A percentile compares a stretch with the other conserved stretches of the same genome.
These are phyloP conservation scores for Opisthocomus hoazin DNA, from an alignment of 2,113 vertebrate species.

Conservation along the genomic window DNA sequence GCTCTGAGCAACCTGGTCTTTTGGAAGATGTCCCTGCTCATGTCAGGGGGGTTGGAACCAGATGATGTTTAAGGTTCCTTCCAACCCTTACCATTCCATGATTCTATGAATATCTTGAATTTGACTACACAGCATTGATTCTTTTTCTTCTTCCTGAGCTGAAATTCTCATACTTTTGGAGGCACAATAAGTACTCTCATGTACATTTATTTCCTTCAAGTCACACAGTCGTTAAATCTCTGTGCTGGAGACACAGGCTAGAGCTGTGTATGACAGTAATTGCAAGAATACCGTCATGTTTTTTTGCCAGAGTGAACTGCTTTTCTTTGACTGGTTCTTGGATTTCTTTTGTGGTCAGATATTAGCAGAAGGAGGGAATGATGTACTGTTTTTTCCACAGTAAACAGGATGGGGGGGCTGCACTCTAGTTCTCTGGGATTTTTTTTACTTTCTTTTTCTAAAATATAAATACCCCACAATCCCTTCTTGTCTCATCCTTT, in stretches of 20 bases:
- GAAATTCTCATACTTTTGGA: background rate
- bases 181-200: background rate
- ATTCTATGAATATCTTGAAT: too few relatives aligned
- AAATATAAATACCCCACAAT: background rate
- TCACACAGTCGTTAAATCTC: background rate
- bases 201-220: background rate
- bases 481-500: background rate
- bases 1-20: too few relatives aligned
- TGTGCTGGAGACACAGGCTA: background rate
- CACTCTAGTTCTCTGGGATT: background rate
- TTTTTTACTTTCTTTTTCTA: background rate
- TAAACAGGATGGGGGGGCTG: background rate
- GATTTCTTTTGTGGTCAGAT: constrained; percentile 13
- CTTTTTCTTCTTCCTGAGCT: background rate
- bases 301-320: background rate
- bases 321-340: constrained; percentile 5
- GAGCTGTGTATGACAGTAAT: background rate
- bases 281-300: background rate
- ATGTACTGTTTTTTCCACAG: background rate
- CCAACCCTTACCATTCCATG: too few relatives aligned
- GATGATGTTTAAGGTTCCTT: too few relatives aligned
- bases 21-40: too few relatives aligned
- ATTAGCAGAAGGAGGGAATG: background rate
- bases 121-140: background rate
- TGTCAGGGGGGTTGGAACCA: too few relatives aligned